These are phyloP conservation scores for Melospiza georgiana DNA, from an alignment of 2,113 vertebrate species.

Conservation along the genomic window DNA sequence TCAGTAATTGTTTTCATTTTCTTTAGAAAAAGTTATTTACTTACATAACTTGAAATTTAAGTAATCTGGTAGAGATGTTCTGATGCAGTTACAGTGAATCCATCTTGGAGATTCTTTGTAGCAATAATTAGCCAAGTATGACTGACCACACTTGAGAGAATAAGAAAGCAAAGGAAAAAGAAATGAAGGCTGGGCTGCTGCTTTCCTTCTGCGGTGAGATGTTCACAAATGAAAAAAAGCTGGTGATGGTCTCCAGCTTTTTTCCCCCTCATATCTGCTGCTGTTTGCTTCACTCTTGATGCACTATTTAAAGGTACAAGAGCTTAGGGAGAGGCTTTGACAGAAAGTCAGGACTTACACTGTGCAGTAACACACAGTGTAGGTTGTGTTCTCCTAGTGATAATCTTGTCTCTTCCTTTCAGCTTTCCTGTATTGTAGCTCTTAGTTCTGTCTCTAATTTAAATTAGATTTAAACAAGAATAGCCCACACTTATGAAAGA, in stretches of 20 bases:
- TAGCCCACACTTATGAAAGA: neutral
- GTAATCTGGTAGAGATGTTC: neutral
- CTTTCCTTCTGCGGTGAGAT: neutral
- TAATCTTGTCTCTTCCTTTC: neutral
- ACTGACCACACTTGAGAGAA: neutral
- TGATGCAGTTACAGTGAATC: neutral
- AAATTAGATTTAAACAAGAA: neutral
- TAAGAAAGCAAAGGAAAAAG: neutral
- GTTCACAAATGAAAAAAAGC: neutral
- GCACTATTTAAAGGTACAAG: neutral
- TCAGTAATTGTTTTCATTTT: neutral
- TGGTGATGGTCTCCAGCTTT: neutral
- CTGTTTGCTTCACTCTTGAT: neutral
- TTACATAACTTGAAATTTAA: too few species aligned
- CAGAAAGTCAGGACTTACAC: neutral
- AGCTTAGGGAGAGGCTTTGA: neutral
- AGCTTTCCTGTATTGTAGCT: neutral
- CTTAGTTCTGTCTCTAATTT: constrained; percentile 32
- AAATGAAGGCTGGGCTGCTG: neutral
- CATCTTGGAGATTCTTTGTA: neutral
- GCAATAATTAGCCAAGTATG: neutral
- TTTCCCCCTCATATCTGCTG: neutral
- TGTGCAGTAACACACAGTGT: neutral
- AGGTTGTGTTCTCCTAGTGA: neutral
- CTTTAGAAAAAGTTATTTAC: neutral